Conservation (phyloP, 2,888 invertebrate genomes). For the Trachelus iudaicus region DNA sequence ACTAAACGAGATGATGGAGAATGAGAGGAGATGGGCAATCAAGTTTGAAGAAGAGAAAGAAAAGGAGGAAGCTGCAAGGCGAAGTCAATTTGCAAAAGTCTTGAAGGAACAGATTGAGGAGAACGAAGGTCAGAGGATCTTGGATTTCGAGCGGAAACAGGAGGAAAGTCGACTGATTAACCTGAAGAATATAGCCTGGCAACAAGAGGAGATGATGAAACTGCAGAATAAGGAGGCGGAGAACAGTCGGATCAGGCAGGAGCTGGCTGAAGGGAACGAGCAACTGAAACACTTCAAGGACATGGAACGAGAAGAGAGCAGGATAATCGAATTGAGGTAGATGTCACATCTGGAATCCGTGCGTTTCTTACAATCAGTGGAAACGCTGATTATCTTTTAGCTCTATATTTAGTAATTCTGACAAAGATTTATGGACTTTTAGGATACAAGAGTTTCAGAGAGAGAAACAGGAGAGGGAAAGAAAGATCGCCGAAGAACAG, state of each 20-base stretch:
- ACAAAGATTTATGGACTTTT: neutral
- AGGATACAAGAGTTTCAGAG: conserved; percentile 73
- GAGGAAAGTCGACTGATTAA: conserved; percentile 76
- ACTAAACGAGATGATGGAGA: conserved; percentile 79
- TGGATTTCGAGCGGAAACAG: conserved; percentile 76
- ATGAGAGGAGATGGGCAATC: conserved; percentile 71
- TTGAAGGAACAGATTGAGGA: conserved; percentile 71
- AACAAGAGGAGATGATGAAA: conserved; percentile 73
- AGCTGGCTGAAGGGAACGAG: conserved; percentile 68
- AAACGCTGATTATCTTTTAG: neutral
- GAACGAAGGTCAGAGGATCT: conserved; percentile 67
- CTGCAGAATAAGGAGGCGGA: conserved; percentile 54
- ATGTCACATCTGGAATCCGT: neutral
- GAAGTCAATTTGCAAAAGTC: conserved; percentile 70
- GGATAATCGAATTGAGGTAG: conserved; percentile 73
- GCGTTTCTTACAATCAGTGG: neutral
- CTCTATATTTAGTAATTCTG: neutral
- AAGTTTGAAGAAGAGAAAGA: conserved; percentile 71
- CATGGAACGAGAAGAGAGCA: conserved; percentile 74
- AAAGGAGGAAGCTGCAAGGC: conserved; percentile 61
- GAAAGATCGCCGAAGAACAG: conserved; percentile 68
- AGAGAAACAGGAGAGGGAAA: conserved; percentile 73
- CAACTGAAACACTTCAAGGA: conserved; percentile 73
- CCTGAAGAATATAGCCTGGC: conserved; percentile 73
- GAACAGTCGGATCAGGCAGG: conserved; percentile 42